Evolutionary conservation across 2,888 invertebrate species (phyloP), one percentile per base, ranked within the genome.

Genomic region (Cistogaster globosa): DNA sequence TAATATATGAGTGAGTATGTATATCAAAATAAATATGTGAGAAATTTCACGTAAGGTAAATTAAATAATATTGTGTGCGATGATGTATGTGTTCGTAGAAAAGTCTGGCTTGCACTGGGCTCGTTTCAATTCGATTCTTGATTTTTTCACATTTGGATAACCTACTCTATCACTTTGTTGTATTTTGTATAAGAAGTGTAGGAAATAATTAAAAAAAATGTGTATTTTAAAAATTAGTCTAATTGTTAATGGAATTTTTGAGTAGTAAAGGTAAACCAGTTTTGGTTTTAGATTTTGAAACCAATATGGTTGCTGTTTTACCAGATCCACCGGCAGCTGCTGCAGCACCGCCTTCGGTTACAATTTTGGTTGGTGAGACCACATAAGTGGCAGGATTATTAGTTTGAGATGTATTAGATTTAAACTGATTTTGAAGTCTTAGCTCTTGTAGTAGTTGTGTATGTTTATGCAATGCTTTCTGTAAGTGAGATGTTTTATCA

Each of bases 211-310:
- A 67, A 53, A 51, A 26, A 55, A 53, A 53, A 16, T 42, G 8
- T 38, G 14, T 38, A 63, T 80, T 79, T n/a, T 48, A 69, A 72
- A 69, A 62, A 62, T 67, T 71, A 80, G 77, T 22, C 83, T 91
- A 92, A 89, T 91, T 91, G 82, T 92, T 92, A 88, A 92, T 92
- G 78, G 92, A 92, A 87, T 93, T 93, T 87, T 93, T 93, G 86
- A 93, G 90, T 88, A 93, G 89, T 88, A 93, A 89, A 81, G 93
- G 93, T 89, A 93, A 90, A 89, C 93, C 93, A 77, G 92, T 92
- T 92, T 92, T 93, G 86, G 93, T 93, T 92, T 93, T 93, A 87
- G 92, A 92, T 90, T 93, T 93, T 38, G 93, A 93, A 86, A 93
- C 93, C 87, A 93, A 91, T 89, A 93, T 93, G 72, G 93, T 93